Percentiles rank a stretch among this genome's conserved stretches.
These are phyloP conservation scores for Pipistrellus pipistrellus DNA, from an alignment of 2,797 vertebrate species.

Conservation along the genomic window DNA sequence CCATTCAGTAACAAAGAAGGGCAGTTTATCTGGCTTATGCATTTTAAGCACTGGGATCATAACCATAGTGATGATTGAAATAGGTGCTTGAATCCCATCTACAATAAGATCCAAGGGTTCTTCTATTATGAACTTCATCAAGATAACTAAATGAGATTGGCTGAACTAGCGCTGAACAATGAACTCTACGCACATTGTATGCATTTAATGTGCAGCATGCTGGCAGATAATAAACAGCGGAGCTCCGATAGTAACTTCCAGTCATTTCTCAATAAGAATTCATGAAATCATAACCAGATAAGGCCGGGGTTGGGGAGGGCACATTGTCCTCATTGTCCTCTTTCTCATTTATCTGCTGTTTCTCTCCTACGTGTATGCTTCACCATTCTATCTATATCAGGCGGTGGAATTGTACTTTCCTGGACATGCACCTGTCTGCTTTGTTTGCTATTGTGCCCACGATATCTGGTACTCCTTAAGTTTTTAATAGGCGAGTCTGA, in stretches of 20 bases:
- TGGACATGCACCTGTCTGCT: neutral
- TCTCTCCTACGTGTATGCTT: neutral
- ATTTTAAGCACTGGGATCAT: conserved; percentile 33
- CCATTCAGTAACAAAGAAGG: conserved; percentile 47
- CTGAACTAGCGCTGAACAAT: conserved; percentile 17
- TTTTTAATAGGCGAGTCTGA: neutral
- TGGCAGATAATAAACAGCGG: neutral
- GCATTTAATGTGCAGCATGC: conserved; percentile 19
- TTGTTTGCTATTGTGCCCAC: neutral
- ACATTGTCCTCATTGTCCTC: neutral
- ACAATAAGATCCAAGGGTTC: conserved; percentile 38
- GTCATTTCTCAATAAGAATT: conserved; percentile 44
- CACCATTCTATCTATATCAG: neutral
- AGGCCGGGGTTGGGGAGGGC: neutral
- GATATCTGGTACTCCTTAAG: neutral
- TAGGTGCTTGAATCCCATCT: conserved; percentile 61
- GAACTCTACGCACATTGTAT: neutral
- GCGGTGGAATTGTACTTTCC: neutral
- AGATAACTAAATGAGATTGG: conserved; percentile 65
- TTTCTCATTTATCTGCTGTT: neutral
- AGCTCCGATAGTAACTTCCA: conserved; percentile 38
- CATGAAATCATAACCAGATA: neutral
- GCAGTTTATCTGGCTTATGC: conserved; percentile 59
- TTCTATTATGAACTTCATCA: conserved; percentile 69
- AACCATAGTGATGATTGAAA: conserved; percentile 40